phyloP scores from a whole-genome alignment of 1,140 invertebrate genomes.

The Euglossa dilemma region DNA sequence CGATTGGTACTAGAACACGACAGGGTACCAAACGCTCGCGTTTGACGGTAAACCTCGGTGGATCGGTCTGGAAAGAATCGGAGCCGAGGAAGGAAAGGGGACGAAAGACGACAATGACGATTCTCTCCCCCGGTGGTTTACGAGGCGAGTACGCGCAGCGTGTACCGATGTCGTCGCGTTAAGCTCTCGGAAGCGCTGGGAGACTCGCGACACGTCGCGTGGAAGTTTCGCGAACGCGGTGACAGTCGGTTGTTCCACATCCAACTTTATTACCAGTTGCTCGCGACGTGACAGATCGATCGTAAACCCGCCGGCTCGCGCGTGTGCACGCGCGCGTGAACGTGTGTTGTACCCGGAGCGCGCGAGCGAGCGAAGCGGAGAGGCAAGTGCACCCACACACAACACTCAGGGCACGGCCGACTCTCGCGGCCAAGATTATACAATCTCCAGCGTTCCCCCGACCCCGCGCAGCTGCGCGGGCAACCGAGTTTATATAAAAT shows the following conservation, averaged over 20 bases:
- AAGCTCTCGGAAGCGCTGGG: conserved; percentile 62
- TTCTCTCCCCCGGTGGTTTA: conserved; percentile 58
- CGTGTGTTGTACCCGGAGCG: neutral
- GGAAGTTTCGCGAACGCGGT: conserved; percentile 61
- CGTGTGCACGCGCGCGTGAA: conserved; percentile 13
- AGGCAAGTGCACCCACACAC: neutral
- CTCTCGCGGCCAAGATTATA: conserved; percentile 50
- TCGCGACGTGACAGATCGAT: conserved; percentile 66
- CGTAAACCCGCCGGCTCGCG: conserved; percentile 53
- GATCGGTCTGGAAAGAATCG: no score
- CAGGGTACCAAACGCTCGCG: no score
- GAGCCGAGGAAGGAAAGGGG: neutral
- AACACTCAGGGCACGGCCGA: neutral
- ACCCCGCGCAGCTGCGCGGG: conserved; percentile 26
- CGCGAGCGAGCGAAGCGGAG: no score
- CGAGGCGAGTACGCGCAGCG: conserved; percentile 48
- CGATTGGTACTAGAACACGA: no score
- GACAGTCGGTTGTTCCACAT: conserved; percentile 68
- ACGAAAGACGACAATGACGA: neutral
- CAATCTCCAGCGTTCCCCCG: conserved; percentile 21
- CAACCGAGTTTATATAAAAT: conserved; percentile 66
- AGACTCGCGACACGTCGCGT: conserved; percentile 22
- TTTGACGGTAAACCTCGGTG: no score
- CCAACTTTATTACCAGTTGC: conserved; percentile 68
- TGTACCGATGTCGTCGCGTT: conserved; percentile 62